These are phyloP conservation scores for Leptura quadrifasciata DNA, from an alignment of 2,888 invertebrate species.

Conservation along the genomic window DNA sequence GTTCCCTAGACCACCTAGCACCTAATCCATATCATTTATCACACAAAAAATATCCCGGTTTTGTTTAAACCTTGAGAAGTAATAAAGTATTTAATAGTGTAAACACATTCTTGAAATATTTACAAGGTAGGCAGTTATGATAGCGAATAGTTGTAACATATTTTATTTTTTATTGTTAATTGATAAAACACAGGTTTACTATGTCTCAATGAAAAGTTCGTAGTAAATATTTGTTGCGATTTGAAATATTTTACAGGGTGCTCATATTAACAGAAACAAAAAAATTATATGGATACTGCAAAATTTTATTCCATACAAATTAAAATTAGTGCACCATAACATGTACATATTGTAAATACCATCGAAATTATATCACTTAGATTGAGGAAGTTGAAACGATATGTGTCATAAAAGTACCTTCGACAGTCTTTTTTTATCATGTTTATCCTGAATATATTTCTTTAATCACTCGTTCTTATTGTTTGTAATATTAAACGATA, in stretches of 20 bases:
- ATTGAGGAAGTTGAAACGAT: too few relatives aligned
- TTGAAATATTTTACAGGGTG: neutral
- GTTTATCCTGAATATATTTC: too few relatives aligned
- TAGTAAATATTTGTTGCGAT: neutral
- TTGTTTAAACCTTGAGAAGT: neutral
- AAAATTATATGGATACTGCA: neutral
- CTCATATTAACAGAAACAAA: neutral
- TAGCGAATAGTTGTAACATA: neutral
- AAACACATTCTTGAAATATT: neutral
- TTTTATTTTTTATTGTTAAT: neutral
- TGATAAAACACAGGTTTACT: neutral
- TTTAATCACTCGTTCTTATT: too few relatives aligned
- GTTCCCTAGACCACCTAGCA: neutral
- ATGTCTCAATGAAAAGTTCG: neutral
- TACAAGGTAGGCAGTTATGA: conserved; percentile 4
- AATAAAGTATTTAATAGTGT: neutral
- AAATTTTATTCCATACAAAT: too few relatives aligned
- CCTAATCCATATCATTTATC: neutral
- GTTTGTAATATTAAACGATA: too few relatives aligned
- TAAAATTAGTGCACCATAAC: too few relatives aligned
- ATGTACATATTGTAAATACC: too few relatives aligned
- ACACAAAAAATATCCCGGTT: conserved; percentile 4
- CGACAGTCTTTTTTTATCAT: too few relatives aligned
- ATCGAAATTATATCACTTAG: too few relatives aligned
- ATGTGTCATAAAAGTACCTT: too few relatives aligned